Conservation (phyloP, 2,113 vertebrate genomes). For the Panthera leo region DNA sequence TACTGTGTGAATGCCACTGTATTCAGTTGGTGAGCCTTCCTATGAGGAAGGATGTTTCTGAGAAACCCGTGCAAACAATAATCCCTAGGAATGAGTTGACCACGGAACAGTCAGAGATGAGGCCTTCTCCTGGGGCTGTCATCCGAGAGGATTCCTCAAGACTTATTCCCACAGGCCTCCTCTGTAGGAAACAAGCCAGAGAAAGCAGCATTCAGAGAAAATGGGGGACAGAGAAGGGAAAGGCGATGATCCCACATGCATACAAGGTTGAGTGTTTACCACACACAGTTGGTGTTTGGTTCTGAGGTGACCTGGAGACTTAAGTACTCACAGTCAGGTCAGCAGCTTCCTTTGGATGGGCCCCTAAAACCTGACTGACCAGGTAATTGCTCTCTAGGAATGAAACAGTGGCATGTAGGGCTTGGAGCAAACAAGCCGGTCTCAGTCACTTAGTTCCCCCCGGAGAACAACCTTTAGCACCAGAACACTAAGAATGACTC, state of each 20-base stretch:
- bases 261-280: slow-evolving; percentile 44
- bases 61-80: slow-evolving; percentile 42
- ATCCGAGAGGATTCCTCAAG: slow-evolving; percentile 33
- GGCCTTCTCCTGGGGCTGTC: background rate
- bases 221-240: slow-evolving; percentile 34
- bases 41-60: slow-evolving; percentile 8
- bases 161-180: slow-evolving; percentile 47
- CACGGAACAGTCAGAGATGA: slow-evolving; percentile 19
- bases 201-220: slow-evolving; percentile 73
- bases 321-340: slow-evolving; percentile 11
- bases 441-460: slow-evolving; percentile 61
- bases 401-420: slow-evolving; percentile 17
- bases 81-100: slow-evolving; percentile 23
- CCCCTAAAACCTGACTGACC: slow-evolving; percentile 28
- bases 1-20: slow-evolving; percentile 20
- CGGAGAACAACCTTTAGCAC: slow-evolving; percentile 78
- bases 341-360: slow-evolving; percentile 49
- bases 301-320: slow-evolving; percentile 53
- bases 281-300: slow-evolving; percentile 28
- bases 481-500: slow-evolving; percentile 78
- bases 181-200: slow-evolving; percentile 45
- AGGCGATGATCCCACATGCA: slow-evolving; percentile 42
- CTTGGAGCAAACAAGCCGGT: slow-evolving; percentile 66
- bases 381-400: slow-evolving; percentile 58
- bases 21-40: slow-evolving; percentile 34